Evolutionary conservation across 2,888 invertebrate genomes (phyloP), one percentile per base, ranked within the genome.

Genomic region (Pseudeuparius sepicola): DNA sequence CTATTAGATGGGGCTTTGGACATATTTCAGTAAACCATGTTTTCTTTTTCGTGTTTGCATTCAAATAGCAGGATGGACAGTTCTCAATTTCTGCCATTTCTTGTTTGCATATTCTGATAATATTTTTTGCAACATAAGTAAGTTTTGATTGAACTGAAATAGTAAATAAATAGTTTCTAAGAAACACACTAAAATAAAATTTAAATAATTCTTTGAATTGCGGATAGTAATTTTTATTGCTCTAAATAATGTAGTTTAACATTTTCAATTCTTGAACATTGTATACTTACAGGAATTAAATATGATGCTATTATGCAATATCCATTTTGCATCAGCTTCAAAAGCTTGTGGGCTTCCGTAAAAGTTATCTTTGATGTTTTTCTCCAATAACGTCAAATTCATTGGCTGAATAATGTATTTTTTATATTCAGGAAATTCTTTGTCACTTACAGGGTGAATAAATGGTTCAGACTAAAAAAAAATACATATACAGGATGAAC

Each of bases 21-120:
- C 94, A 94, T 2, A 89, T 87, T 54, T 90, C 86, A 0, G 86
- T 78, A 63, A 94, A 94, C 92, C 93, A 94, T 1, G 78, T 74
- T 37, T 80, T 76, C 32, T 75, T 69, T 18, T 81, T 73, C 1
- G 81, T 78, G 54, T 88, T 86, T 4, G 89, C 89, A 51, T 82
- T 85, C 28, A 75, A 66, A 62, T 93, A 94, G 59, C 94, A 96
- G 55, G 89, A 87, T 0, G 90, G 80, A 52, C 94, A 96, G 11
- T 88, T 84, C 57, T 94, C 90, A 39, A 94, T 87, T 66, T 94
- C 93, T 25, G 75, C 75, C 67, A 88, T 81, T 66, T 94, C 92
- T 49, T 86, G 81, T 44, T 83, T 81, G 44, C 88, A 87, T 3
- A 85, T 75, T 56, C 89, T 87, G 7, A 90, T 66, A 40, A 93